These are phyloP conservation scores for Loris lydekkerianus DNA, from an alignment of 2,797 vertebrate species.

Conservation along the genomic window DNA sequence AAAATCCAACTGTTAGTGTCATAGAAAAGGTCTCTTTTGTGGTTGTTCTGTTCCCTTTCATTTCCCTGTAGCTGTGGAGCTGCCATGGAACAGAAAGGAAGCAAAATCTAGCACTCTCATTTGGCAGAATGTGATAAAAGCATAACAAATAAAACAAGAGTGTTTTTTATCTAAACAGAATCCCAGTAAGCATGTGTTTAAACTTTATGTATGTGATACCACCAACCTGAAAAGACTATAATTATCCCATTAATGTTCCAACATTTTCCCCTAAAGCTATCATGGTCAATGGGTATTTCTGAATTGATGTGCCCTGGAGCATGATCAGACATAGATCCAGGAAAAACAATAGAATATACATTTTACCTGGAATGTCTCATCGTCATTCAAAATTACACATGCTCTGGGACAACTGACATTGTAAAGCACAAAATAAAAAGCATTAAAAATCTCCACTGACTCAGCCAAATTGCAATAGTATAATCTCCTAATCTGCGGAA, in stretches of 20 bases:
- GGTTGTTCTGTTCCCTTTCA: neutral
- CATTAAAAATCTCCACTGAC: neutral
- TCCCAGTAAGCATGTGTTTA: neutral
- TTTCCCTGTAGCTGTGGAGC: neutral
- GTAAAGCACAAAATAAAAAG: neutral
- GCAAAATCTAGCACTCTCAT: neutral
- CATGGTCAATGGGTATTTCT: neutral
- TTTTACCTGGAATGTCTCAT: neutral
- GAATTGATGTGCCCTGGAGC: neutral
- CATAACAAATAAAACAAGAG: neutral
- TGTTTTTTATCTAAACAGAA: neutral
- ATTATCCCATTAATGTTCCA: neutral
- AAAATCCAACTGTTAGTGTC: neutral
- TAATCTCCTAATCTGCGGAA: neutral
- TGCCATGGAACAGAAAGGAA: neutral
- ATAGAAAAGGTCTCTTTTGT: neutral
- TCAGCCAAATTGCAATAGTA: neutral
- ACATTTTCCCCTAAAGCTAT: neutral
- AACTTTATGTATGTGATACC: neutral
- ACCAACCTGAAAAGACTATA: neutral
- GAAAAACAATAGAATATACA: neutral
- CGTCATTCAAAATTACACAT: constrained; percentile 15
- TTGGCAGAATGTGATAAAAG: neutral
- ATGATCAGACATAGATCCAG: neutral
- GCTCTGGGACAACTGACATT: neutral